A percentile compares a stretch with the other conserved stretches of the same genome.
Evolutionary conservation across 2,888 invertebrate genomes (phyloP).

Genomic region (Lottia scabra): DNA sequence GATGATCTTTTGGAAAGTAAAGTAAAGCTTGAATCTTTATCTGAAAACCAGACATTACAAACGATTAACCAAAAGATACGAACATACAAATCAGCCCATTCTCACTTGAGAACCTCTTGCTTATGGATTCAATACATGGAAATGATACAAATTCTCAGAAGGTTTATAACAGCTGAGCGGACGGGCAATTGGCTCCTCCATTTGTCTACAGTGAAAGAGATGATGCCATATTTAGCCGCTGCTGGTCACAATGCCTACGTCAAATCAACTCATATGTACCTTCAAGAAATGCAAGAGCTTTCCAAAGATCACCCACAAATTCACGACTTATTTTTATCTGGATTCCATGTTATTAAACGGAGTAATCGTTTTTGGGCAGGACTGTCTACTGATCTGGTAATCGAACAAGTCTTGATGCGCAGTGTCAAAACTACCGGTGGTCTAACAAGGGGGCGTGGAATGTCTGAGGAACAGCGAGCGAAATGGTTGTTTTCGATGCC

Average conservation of each 20-base stretch:
- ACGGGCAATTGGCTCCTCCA: conserved; percentile 16
- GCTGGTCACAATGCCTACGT: neutral
- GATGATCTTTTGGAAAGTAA: too few species aligned
- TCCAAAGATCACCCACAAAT: neutral
- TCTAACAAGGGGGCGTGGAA: conserved; percentile 37
- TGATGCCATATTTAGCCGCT: neutral
- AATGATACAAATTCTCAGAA: conserved; percentile 36
- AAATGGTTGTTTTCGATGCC: conserved; percentile 39
- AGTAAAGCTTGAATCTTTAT: too few species aligned
- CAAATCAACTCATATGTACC: neutral
- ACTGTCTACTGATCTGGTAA: conserved; percentile 42
- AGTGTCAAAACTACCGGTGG: too few species aligned
- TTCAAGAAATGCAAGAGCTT: neutral
- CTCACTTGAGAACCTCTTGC: conserved; percentile 19
- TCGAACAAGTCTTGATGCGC: too few species aligned
- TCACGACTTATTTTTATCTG: conserved; percentile 19
- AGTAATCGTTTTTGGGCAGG: conserved; percentile 44
- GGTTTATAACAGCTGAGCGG: conserved; percentile 33
- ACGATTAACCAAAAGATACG: too few species aligned
- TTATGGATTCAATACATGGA: conserved; percentile 41
- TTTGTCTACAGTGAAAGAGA: neutral
- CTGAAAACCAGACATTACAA: too few species aligned
- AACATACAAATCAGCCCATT: too few species aligned
- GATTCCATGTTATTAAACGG: conserved; percentile 29
- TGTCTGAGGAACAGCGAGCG: conserved; percentile 34